Evolutionary conservation across 1,140 invertebrate species (phyloP), one percentile per base, ranked within the genome.

Genomic region (Lepidurus couesii): DNA sequence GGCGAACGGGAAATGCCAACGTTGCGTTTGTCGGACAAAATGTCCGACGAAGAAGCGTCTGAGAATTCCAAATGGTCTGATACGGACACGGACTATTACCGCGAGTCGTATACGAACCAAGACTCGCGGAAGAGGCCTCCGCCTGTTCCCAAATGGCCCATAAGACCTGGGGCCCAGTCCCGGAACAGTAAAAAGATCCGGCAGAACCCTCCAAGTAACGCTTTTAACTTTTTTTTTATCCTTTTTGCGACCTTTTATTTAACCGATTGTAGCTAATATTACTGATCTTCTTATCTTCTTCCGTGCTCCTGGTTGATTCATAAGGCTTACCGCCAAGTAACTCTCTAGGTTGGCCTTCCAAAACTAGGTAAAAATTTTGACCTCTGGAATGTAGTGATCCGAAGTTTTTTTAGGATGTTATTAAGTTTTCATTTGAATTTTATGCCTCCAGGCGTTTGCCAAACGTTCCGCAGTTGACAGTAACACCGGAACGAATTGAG

Each of bases 41-140:
- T 65, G 53, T 65, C 53, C 4, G 53, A 65, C 53, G 53, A 65
- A 65, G 53, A 65, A 13, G 53, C 53, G 53, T 65, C 53, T 65
- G 53, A 65, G 53, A 65, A 65, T 65, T 65, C 53, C 53, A 65
- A 65, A 65, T 65, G 53, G 53, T 65, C 53, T 65, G 53, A 65
- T 65, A 65, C 53, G 53, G 53, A 65, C 53, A 65, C 53, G 53
- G 53, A 65, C 53, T 65, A 65, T 65, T 65, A 65, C 53, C 53
- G 53, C 1, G 53, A 65, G 53, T 65, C 53, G 53, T 65, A 21
- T 65, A n/a, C 53, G 8, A 65, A 65, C 53, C 53, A 65, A 65
- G 21, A 65, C 53, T 65, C 53, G 3, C 8, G 53, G 3, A 65
- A 65, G 21, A 65, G 53, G 53, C 53, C 53, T 65, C 53, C 53